phyloP scores from a whole-genome alignment of 2,797 vertebrate genomes.

The Anguilla anguilla region DNA sequence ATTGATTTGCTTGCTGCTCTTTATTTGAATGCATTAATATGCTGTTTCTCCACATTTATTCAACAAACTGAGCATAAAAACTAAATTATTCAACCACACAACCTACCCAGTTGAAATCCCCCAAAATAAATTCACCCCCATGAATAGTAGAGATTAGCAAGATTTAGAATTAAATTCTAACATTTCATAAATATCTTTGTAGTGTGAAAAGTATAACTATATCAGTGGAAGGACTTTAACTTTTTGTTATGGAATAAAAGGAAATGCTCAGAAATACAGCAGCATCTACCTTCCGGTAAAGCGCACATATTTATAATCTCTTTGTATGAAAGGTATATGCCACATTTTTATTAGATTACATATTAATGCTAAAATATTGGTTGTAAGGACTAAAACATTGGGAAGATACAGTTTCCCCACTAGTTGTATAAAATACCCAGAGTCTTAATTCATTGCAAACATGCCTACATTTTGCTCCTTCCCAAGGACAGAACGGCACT shows the following conservation, averaged over 20 bases:
- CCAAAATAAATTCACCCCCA: background rate
- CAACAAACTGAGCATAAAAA: background rate
- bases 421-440: conserved; percentile 41
- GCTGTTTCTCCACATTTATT: background rate
- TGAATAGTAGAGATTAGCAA: background rate
- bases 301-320: conserved; percentile 31
- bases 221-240: background rate
- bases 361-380: background rate
- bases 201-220: background rate
- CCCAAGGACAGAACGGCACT: conserved; percentile 63
- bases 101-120: background rate
- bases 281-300: conserved; percentile 27
- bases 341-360: background rate
- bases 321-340: background rate
- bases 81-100: background rate
- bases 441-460: conserved; percentile 44
- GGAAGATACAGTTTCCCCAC: conserved; percentile 21
- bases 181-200: background rate
- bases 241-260: background rate
- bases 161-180: background rate
- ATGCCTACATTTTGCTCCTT: conserved; percentile 33
- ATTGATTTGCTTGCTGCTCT: background rate
- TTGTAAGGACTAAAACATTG: conserved; percentile 30
- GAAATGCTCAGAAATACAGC: conserved; percentile 33
- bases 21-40: background rate